phyloP scores from a whole-genome alignment of 23 tunicate genomes.

The Aplidium turbinatum region DNA sequence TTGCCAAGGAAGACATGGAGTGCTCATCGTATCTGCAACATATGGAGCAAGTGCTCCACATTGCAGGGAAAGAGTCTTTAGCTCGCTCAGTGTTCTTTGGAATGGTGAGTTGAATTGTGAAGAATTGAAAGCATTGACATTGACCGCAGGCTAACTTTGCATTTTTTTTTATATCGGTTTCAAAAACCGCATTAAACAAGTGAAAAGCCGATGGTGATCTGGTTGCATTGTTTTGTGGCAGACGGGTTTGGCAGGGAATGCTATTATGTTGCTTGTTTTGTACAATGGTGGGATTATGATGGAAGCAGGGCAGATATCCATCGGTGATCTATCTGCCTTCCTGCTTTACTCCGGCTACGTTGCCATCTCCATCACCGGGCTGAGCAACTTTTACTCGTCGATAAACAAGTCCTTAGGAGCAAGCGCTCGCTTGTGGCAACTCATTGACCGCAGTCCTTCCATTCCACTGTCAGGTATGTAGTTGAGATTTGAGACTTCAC shows the following conservation, averaged over 20 bases:
- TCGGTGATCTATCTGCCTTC: slow-evolving; percentile 79
- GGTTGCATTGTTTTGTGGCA: no score
- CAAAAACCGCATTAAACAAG: no score
- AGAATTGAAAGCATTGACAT: no score
- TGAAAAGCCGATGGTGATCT: no score
- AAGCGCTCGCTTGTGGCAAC: slow-evolving; percentile 52
- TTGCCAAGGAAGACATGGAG: slow-evolving; percentile 56
- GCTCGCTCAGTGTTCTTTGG: slow-evolving; percentile 64
- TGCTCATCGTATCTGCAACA: slow-evolving; percentile 28
- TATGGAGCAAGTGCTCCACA: slow-evolving; percentile 22
- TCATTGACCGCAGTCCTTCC: slow-evolving; percentile 34
- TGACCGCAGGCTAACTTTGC: no score
- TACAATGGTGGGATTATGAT: slow-evolving; percentile 78
- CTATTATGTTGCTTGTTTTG: slow-evolving; percentile 62
- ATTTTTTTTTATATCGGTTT: no score
- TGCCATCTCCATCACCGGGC: slow-evolving; percentile 58
- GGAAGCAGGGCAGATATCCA: slow-evolving; percentile 56
- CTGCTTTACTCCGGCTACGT: slow-evolving; percentile 73
- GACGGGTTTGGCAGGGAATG: slow-evolving; percentile 71
- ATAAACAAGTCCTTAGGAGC: slow-evolving; percentile 71
- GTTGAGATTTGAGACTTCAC: not conserved
- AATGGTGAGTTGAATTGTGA: slow-evolving; percentile 59
- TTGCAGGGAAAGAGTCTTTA: slow-evolving; percentile 48
- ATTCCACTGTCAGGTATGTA: slow-evolving; percentile 49
- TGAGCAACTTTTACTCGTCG: slow-evolving; percentile 57